Conservation (phyloP, 2,888 invertebrate species). For the Drosophila aldrichi region DNA sequence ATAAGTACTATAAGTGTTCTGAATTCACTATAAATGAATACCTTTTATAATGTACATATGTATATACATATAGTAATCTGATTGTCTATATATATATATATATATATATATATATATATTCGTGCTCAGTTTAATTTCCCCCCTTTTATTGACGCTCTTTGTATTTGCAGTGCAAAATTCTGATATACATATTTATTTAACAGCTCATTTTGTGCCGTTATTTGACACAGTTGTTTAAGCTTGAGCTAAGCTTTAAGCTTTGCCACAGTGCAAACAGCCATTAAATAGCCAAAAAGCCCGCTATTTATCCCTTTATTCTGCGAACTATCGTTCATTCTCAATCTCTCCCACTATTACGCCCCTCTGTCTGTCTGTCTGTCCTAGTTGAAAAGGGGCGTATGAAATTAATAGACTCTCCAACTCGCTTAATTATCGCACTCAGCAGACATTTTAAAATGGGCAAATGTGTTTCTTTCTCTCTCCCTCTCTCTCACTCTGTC, state of each 20-base stretch:
- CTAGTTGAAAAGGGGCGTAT: slow-evolving; percentile 68
- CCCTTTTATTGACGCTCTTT: neutral
- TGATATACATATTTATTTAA: slow-evolving; percentile 3
- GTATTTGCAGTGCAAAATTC: neutral
- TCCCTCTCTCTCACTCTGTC: slow-evolving; percentile 5
- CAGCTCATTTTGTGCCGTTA: slow-evolving; percentile 1
- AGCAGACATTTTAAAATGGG: slow-evolving; percentile 65
- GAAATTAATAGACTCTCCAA: slow-evolving; percentile 75
- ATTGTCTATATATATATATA: neutral
- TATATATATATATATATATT: neutral
- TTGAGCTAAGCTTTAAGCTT: slow-evolving; percentile 20
- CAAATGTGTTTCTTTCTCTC: slow-evolving; percentile 48
- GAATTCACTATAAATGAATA: neutral
- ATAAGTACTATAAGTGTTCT: neutral
- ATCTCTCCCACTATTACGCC: neutral
- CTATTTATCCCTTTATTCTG: slow-evolving; percentile 46
- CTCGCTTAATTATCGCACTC: slow-evolving; percentile 73
- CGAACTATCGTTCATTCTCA: slow-evolving; percentile 26
- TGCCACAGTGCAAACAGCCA: slow-evolving; percentile 43
- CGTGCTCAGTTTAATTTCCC: neutral
- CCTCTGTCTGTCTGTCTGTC: neutral
- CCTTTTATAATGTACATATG: neutral
- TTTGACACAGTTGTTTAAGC: slow-evolving; percentile 6
- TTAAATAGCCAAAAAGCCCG: slow-evolving; percentile 47
- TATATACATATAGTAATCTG: neutral